Evolutionary conservation across 2,797 vertebrate species (phyloP), one percentile per base, ranked within the genome.

Genomic region (Spondyliosoma cantharus): DNA sequence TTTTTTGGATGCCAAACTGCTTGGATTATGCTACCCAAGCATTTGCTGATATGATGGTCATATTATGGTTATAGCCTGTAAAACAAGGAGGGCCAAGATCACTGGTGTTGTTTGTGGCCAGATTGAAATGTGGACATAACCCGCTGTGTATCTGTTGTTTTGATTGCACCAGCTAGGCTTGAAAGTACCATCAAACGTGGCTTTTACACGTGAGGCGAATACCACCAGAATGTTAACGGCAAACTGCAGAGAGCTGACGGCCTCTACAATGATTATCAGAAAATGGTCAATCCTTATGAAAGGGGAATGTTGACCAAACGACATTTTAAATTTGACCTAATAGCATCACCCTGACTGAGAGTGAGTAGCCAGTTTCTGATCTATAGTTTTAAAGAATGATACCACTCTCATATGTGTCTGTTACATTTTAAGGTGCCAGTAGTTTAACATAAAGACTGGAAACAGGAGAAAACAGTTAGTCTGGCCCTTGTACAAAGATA

Each of bases 1-100:
- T 74, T 80, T 78, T 48, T 84, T 71, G 69, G 48, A 66, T 60
- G 56, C 37, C 42, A 63, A 48, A 80, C 25, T 25, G 58, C 53
- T 73, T 71, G 32, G 37, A 84, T 66, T 60, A 50, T 62, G 14
- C 46, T 62, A 32, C 62, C 63, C 5, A 58, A 69, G 20, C 46
- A 81, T 83, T 52, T 53, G 5, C 53, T 53, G 76, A 71, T 63
- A 58, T 73, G 20, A 70, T 32, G 15, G 11, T 46, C 58, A 20
- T 71, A 59, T 69, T 57, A 71, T 32, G 43, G 60, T 76, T 76
- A 74, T 78, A 43, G 67, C 48, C 64, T 65, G 48, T 64, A 69
- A 73, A 73, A 65, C 63, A 76, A 37, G 59, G 19, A 20, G 53
- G 29, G 22, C n/a, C 62, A 46, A 75, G 81, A 71, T 77, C 29